A percentile compares a stretch with the other conserved stretches of the same genome.
These are phyloP conservation scores for Bhutanitis thaidina DNA, from an alignment of 2,888 invertebrate species.

Conservation along the genomic window DNA sequence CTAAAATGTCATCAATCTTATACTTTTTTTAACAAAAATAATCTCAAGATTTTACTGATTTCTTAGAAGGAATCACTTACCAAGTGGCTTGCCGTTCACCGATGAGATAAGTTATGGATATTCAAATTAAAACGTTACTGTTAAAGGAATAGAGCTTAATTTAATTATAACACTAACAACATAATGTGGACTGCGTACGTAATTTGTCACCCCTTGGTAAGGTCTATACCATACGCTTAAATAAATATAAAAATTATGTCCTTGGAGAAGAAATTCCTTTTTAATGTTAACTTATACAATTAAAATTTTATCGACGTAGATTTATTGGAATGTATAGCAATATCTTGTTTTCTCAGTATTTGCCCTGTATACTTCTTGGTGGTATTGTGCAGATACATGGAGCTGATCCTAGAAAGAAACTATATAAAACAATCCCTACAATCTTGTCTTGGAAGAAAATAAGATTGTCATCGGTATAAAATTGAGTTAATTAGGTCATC, in stretches of 20 bases:
- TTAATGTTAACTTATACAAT: too few species aligned
- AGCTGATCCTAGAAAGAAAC: too few species aligned
- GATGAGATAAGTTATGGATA: constrained; percentile 20
- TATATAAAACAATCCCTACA: too few species aligned
- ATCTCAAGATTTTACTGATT: constrained; percentile 46
- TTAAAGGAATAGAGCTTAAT: constrained; percentile 20
- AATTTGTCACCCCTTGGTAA: constrained; percentile 43
- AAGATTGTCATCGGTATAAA: too few species aligned
- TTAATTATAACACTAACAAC: constrained; percentile 3
- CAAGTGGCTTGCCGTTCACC: constrained; percentile 35
- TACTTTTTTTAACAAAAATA: constrained; percentile 40
- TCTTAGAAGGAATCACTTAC: constrained; percentile 34
- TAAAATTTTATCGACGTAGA: too few species aligned
- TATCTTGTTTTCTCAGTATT: too few species aligned
- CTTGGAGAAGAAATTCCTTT: too few species aligned
- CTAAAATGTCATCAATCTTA: constrained; percentile 59
- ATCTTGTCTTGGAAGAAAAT: too few species aligned
- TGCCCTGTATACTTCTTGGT: too few species aligned
- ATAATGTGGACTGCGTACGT: constrained; percentile 37
- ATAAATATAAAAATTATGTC: constrained; percentile 15
- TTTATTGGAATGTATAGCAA: too few species aligned
- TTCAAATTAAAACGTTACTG: constrained; percentile 19
- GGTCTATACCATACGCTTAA: constrained; percentile 21
- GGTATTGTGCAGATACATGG: too few species aligned
- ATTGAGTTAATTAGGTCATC: too few species aligned